A percentile compares a stretch with the other conserved stretches of the same genome.
phyloP scores from a whole-genome alignment of 2,888 invertebrate genomes.

The Tromatobia lineatoria region DNA sequence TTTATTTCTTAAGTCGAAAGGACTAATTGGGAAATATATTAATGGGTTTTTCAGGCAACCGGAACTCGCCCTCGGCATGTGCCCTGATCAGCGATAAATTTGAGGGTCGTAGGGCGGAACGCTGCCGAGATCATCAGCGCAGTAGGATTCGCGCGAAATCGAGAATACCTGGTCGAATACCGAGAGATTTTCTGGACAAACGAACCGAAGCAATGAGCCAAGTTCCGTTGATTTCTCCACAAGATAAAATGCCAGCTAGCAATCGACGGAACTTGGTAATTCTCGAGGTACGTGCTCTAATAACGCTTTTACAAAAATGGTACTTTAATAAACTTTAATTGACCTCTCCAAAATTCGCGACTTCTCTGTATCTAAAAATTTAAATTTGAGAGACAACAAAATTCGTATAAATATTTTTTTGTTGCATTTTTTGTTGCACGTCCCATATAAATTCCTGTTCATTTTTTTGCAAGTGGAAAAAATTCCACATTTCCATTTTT shows the following conservation, averaged over 20 bases:
- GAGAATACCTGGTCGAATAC: slow-evolving; percentile 60
- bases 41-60: slow-evolving; percentile 70
- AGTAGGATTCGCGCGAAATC: slow-evolving; percentile 66
- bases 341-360: too few relatives aligned
- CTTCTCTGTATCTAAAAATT: too few relatives aligned
- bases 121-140: slow-evolving; percentile 53
- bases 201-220: slow-evolving; percentile 73
- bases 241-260: slow-evolving; percentile 54
- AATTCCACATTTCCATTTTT: too few relatives aligned
- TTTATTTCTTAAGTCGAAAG: neutral
- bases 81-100: slow-evolving; percentile 44
- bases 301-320: neutral
- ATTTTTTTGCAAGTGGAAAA: too few relatives aligned
- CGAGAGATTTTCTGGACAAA: slow-evolving; percentile 52
- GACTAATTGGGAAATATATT: neutral
- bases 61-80: slow-evolving; percentile 66
- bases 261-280: slow-evolving; percentile 74
- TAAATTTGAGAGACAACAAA: too few relatives aligned
- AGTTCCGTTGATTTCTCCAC: slow-evolving; percentile 72
- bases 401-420: too few relatives aligned
- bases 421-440: too few relatives aligned
- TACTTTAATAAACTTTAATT: slow-evolving; percentile 6
- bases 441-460: too few relatives aligned
- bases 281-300: slow-evolving; percentile 75
- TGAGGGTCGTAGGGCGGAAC: slow-evolving; percentile 51